Percentiles rank a stretch among this genome's conserved stretches.
Evolutionary conservation across 2,113 vertebrate species (phyloP).

Genomic region (Neofelis nebulosa): DNA sequence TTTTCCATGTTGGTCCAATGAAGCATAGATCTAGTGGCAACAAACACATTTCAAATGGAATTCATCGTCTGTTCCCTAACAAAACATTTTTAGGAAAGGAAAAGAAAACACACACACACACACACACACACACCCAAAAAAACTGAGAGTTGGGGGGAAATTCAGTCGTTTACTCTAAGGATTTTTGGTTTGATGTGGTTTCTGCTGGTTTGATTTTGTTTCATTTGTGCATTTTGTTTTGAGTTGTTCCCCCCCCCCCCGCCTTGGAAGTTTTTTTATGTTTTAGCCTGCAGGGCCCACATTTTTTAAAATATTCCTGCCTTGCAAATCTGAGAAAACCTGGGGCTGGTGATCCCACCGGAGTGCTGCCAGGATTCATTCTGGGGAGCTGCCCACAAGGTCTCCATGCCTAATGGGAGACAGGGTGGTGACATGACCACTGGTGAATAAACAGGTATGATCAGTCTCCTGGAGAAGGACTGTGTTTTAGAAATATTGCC

Average conservation of each 20-base stretch:
- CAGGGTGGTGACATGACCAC: not conserved
- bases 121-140: not conserved
- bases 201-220: not conserved
- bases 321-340: not conserved
- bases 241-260: not conserved
- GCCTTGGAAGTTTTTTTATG: not conserved
- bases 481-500: not conserved
- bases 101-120: not conserved
- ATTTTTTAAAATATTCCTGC: conserved; percentile 18
- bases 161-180: not conserved
- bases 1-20: not conserved
- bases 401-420: not conserved
- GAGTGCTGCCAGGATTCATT: not conserved
- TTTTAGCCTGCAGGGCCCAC: not conserved
- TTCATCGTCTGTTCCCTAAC: not conserved
- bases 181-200: conserved; percentile 41
- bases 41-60: not conserved
- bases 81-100: not conserved
- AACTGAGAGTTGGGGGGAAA: not conserved
- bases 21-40: not conserved
- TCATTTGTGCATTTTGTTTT: not conserved
- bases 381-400: not conserved
- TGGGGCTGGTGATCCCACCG: not conserved
- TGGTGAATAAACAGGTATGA: not conserved
- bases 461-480: not conserved